Conservation (phyloP, 2,113 vertebrate species). For the Poeciliopsis prolifica region DNA sequence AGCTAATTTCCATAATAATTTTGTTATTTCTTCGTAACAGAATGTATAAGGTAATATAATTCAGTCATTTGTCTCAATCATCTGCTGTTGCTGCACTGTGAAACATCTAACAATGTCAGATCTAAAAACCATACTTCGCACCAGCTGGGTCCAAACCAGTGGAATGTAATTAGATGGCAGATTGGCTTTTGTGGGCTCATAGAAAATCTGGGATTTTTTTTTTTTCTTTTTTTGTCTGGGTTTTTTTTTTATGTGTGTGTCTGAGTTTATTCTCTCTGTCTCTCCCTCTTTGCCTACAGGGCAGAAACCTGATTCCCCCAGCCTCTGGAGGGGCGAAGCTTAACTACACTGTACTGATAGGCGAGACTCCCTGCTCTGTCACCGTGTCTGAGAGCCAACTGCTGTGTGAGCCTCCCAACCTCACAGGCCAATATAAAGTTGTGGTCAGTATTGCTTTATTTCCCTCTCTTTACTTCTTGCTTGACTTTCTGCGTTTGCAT, state of each 20-base stretch:
- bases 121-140: slow-evolving; percentile 18
- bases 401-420: slow-evolving; percentile 93
- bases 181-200: slow-evolving; percentile 19
- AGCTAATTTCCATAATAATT: neutral
- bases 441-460: slow-evolving; percentile 81
- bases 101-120: slow-evolving; percentile 35
- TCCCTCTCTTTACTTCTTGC: neutral
- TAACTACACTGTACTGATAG: slow-evolving; percentile 96
- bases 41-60: slow-evolving; percentile 6
- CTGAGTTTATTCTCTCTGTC: slow-evolving; percentile 20
- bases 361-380: slow-evolving; percentile 92
- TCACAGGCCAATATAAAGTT: slow-evolving; percentile 95
- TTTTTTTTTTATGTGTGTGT: neutral
- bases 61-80: neutral
- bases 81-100: slow-evolving; percentile 30
- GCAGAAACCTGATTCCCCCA: slow-evolving; percentile 94
- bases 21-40: neutral
- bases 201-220: slow-evolving; percentile 12
- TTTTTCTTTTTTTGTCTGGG: slow-evolving; percentile 4
- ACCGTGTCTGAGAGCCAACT: slow-evolving; percentile 96
- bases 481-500: neutral
- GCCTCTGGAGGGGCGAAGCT: slow-evolving; percentile 92
- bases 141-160: slow-evolving; percentile 39
- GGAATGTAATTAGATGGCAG: slow-evolving; percentile 34
- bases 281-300: slow-evolving; percentile 79